Conservation (phyloP, 2,797 vertebrate genomes). For the Tarsius wallacei region DNA sequence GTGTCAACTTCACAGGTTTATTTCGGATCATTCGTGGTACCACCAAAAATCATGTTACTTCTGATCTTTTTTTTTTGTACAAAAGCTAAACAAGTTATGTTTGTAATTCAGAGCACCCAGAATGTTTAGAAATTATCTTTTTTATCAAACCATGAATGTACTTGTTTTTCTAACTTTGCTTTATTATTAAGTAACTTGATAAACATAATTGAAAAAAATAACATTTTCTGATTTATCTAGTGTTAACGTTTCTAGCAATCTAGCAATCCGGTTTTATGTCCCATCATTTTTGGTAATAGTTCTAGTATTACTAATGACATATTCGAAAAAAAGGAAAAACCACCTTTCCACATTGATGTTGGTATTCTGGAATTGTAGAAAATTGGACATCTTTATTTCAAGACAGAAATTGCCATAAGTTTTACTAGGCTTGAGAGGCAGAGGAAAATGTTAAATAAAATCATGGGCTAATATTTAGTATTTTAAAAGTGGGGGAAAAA, state of each 20-base stretch:
- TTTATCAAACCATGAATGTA: background rate
- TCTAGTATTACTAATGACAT: slow-evolving; percentile 41
- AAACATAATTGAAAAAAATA: background rate
- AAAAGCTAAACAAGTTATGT: background rate
- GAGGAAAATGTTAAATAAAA: slow-evolving; percentile 43
- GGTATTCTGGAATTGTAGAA: slow-evolving; percentile 35
- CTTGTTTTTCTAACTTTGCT: slow-evolving; percentile 29
- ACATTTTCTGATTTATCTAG: background rate
- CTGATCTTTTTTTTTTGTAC: background rate
- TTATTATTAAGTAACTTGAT: background rate
- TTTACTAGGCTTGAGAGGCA: background rate
- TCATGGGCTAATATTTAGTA: slow-evolving; percentile 53
- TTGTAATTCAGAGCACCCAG: background rate
- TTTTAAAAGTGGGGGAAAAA: background rate
- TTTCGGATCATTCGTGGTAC: background rate
- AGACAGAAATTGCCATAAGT: background rate
- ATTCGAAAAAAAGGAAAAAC: background rate
- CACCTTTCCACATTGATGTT: background rate
- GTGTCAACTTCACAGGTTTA: background rate
- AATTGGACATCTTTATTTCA: background rate
- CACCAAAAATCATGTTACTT: background rate
- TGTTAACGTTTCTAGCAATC: background rate
- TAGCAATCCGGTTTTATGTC: background rate
- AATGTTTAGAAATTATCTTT: slow-evolving; percentile 33
- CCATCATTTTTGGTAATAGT: background rate